Percentiles rank a stretch among this genome's conserved stretches.
Evolutionary conservation across 2,113 vertebrate species (phyloP).

Genomic region (Rhadina sibilatrix): DNA sequence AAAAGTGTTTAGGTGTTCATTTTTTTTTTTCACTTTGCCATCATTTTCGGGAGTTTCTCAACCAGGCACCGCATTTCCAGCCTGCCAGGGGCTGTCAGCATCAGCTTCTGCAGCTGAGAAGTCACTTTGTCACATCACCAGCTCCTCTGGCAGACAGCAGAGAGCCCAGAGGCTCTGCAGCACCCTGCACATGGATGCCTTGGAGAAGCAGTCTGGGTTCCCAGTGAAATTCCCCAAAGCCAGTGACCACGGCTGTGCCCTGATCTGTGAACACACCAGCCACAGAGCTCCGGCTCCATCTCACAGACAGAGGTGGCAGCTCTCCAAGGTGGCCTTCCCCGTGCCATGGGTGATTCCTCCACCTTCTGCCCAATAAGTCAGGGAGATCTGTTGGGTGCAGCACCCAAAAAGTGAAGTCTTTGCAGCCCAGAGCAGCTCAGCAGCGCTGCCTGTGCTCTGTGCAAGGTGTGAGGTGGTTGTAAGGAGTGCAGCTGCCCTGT

Average conservation of each 20-base stretch:
- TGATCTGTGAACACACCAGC: rapidly evolving
- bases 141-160: not conserved
- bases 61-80: not conserved
- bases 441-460: not conserved
- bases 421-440: not conserved
- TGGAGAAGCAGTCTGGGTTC: not conserved
- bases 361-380: not conserved
- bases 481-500: not conserved
- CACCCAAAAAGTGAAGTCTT: rapidly evolving
- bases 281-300: not conserved
- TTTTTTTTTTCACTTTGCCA: not conserved
- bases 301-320: not conserved
- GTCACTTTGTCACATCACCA: not conserved
- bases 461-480: not conserved
- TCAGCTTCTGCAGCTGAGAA: not conserved
- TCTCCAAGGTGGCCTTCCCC: not conserved
- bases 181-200: not conserved
- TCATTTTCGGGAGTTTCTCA: not conserved
- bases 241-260: not conserved
- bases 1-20: not conserved
- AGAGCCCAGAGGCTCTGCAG: not conserved
- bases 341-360: not conserved
- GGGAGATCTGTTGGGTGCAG: not conserved
- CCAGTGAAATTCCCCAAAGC: not conserved
- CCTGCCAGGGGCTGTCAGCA: not conserved